Evolutionary conservation across 2,888 invertebrate species (phyloP).

Genomic region (Stratiomys singularior): DNA sequence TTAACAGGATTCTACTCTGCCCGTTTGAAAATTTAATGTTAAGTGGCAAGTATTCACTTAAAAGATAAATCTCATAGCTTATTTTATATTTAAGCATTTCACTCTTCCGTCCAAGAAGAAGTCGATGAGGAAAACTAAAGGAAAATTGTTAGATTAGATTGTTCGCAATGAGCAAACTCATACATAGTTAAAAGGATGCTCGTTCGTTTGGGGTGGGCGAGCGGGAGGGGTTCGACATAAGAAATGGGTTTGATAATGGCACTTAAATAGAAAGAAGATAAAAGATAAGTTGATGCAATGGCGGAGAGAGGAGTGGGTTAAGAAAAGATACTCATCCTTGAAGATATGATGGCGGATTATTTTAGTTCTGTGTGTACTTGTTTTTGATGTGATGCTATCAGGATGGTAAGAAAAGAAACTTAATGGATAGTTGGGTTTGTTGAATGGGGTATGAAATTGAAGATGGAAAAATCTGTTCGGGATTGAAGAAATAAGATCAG

Average conservation of each 20-base stretch:
- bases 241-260: neutral
- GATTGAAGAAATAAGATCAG: neutral
- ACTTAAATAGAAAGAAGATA: no score
- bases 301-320: neutral
- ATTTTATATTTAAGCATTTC: conserved; percentile 50
- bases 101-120: neutral
- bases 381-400: neutral
- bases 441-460: neutral
- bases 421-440: conserved; percentile 33
- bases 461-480: neutral
- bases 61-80: conserved; percentile 52
- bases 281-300: neutral
- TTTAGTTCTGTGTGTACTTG: neutral
- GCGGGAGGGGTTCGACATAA: neutral
- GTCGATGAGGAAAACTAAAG: neutral
- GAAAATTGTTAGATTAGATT: conserved; percentile 31
- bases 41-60: conserved; percentile 54
- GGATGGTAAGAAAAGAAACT: neutral
- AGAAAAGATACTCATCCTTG: conserved; percentile 23
- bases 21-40: conserved; percentile 53
- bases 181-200: neutral
- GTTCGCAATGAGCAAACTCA: neutral
- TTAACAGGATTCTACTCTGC: conserved; percentile 46
- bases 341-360: conserved; percentile 44
- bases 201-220: neutral